A percentile compares a stretch with the other conserved stretches of the same genome.
Evolutionary conservation across 2,888 invertebrate genomes (phyloP).

Genomic region (Hirtodrosophila cameraria): DNA sequence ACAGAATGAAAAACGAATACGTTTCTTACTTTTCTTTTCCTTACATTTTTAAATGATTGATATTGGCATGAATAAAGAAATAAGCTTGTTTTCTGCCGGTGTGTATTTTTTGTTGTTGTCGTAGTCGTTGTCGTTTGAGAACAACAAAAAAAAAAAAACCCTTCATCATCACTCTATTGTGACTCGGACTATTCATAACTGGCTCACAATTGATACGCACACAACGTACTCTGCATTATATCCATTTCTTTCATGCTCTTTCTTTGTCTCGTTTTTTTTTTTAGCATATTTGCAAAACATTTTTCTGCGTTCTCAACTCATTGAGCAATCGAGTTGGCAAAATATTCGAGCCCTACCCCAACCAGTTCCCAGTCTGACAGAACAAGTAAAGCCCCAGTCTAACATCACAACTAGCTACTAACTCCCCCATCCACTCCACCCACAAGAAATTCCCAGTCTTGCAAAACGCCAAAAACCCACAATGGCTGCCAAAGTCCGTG

Average conservation of each 20-base stretch:
- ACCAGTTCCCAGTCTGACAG: not conserved
- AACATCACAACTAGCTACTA: too few species aligned
- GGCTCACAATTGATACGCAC: constrained; percentile 22
- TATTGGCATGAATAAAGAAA: too few species aligned
- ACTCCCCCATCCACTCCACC: not conserved
- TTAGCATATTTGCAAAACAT: constrained; percentile 60
- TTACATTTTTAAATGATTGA: too few species aligned
- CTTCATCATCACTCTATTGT: constrained; percentile 22
- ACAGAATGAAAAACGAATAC: too few species aligned
- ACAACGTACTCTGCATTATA: constrained; percentile 12
- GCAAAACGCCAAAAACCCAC: not conserved
- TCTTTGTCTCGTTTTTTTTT: constrained; percentile 6
- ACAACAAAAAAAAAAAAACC: constrained; percentile 1
- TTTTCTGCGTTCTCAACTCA: constrained; percentile 62
- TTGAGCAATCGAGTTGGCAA: constrained; percentile 60
- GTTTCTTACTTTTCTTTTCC: too few species aligned
- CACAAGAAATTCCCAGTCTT: not conserved
- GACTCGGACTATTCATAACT: constrained; percentile 37
- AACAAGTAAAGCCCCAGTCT: too few species aligned
- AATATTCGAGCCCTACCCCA: not conserved
- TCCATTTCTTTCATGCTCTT: not conserved
- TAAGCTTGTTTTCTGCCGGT: not conserved
- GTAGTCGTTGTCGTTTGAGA: too few species aligned
- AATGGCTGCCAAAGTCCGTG: constrained; percentile 27
- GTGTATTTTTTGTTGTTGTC: constrained; percentile 3